Evolutionary conservation across 30 jellyfish, hydroid and myxozoan genomes (phyloP), one percentile per base, ranked within the genome.

Genomic region (Sanderia malayensis): DNA sequence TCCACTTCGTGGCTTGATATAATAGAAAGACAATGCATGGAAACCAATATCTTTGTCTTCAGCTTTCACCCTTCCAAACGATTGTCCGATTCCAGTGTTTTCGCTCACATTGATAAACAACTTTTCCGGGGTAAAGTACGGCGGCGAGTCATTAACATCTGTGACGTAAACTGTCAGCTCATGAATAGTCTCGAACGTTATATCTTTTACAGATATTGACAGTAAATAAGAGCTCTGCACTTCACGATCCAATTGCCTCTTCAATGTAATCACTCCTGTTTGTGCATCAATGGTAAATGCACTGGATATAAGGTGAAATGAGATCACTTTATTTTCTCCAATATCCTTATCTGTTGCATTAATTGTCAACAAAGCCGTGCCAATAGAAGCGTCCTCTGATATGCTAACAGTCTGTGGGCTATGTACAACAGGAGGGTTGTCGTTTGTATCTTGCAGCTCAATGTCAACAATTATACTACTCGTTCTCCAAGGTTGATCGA

Each of bases 321-420:
- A 30, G 19, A 89, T 58, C 57, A 32, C 41, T 3, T 88, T 81
- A 58, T 90, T 90, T 0, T 67, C 61, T 20, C 96, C 96, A 17
- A 20, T 64, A 65, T 90, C 96, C 13, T 31, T 47, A 59, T 90
- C 98, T 0, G 94, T 76, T 24, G 91, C 98, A 55, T 66, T 77
- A 60, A 90, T 4, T 49, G 25, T 41, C 49, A 67, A 10, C 0
- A 90, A 66, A 31, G 71, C 59, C 23, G 82, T 71, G 21, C 69
- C 76, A 19, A 82, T 67, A 2, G 77, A 25, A 1, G 83, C 44
- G 33, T 59, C 58, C 63, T 82, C 94, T 4, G 83, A 41, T 33
- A 82, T 37, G 28, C 44, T 18, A 34, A 82, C 20, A 58, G 46
- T 30, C 25, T 33, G 46, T 10, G 95, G 88, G 34, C 96, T 89